Base-by-base conservation (phyloP, 1,140 invertebrate genomes). In the Leptonema lineaticorne region DNA sequence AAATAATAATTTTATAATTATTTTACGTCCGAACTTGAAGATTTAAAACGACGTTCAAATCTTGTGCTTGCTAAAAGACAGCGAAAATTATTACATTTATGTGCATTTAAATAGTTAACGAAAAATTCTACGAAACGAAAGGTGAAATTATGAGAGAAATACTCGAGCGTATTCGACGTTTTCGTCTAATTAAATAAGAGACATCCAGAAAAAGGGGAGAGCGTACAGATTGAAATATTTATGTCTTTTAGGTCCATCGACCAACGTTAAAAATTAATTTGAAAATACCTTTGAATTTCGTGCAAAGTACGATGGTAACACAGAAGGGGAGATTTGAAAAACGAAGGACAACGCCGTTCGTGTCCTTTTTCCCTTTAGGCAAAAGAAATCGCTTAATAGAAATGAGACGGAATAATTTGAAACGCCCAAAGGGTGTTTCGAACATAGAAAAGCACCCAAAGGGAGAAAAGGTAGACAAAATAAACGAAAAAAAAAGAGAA, bases 331-430 rank as follows among this genome's bases (percentile, higher is more conserved):
- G 37, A 8, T 45, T 37, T n/a, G n/a, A n/a, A n/a, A n/a, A n/a
- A n/a, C 27, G 58, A 41, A 14, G 28, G 58, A 62, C 2, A 50
- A 22, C 26, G 18, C 20, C 20, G n/a, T 53, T 24, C 8, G 5
- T 24, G 7, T 8, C 22, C 8, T 11, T 24, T 53, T 24, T 3
- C 9, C 20, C 50, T 24, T 20, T n/a, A n/a, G n/a, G n/a, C n/a
- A 29, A 28, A 50, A 64, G 62, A 64, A 50, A 64, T 64, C 33
- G 41, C 45, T 50, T 50, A 64, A 50, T 50, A 64, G 26, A 64
- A 64, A 64, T 64, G 45, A 64, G 27, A 45, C 62, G 62, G 45
- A 64, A 64, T 64, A 64, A 63, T 63, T 63, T 26, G 41, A 11
- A 37, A 60, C 24, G 37, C 29, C 1, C 24, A 16, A 37, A 28